Conservation (phyloP, 2,888 invertebrate genomes). For the Neocrepidodera transversa region DNA sequence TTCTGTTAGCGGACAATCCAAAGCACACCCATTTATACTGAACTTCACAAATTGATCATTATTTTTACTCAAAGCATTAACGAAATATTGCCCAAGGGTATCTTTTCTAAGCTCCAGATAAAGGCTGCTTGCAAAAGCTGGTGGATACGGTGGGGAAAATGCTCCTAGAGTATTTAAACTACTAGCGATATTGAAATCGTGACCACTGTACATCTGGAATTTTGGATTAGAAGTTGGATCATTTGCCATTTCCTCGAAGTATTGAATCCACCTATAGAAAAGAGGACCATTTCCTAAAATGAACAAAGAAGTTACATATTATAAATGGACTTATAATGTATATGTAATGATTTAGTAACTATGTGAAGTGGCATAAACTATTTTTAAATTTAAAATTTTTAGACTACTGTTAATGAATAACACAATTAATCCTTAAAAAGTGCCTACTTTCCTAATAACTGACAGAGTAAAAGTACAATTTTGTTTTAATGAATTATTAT, state of each 20-base stretch:
- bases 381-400: too few species aligned
- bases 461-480: too few species aligned
- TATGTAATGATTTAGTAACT: too few species aligned
- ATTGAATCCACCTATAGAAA: slow-evolving; percentile 1
- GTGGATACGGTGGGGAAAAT: slow-evolving; percentile 67
- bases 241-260: slow-evolving; percentile 4
- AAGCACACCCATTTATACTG: slow-evolving; percentile 20
- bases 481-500: too few species aligned
- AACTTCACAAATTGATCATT: slow-evolving; percentile 16
- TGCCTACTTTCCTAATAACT: too few species aligned
- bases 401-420: too few species aligned
- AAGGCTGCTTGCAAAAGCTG: slow-evolving; percentile 71
- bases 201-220: slow-evolving; percentile 66
- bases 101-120: slow-evolving; percentile 67
- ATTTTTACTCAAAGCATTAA: slow-evolving; percentile 28
- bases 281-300: slow-evolving; percentile 14
- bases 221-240: slow-evolving; percentile 56
- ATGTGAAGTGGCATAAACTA: too few species aligned
- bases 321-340: too few species aligned
- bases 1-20: slow-evolving; percentile 16
- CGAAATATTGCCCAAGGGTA: neutral
- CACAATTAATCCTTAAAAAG: too few species aligned
- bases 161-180: slow-evolving; percentile 72
- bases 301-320: too few species aligned
- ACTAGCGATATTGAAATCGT: slow-evolving; percentile 68